Percentiles rank a stretch among this genome's conserved stretches.
phyloP scores from a whole-genome alignment of 92 coral and sea anemone species.

The Scolanthus callimorphus region DNA sequence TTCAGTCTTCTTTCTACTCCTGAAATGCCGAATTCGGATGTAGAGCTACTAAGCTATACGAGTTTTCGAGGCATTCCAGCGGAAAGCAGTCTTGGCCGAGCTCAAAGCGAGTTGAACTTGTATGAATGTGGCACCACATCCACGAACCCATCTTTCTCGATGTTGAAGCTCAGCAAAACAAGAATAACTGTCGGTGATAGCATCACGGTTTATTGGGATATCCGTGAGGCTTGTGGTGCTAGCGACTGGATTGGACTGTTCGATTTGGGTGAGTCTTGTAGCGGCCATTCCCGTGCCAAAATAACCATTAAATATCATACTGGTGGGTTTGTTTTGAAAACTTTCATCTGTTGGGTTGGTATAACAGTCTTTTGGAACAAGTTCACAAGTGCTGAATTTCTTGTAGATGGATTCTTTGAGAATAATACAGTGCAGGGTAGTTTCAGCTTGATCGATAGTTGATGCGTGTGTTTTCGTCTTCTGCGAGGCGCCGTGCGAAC shows the following conservation, averaged over 20 bases:
- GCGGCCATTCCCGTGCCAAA: too few species aligned
- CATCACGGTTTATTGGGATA: slow-evolving; percentile 94
- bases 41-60: slow-evolving; percentile 66
- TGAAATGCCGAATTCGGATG: slow-evolving; percentile 74
- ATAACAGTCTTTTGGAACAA: too few species aligned
- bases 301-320: too few species aligned
- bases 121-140: slow-evolving; percentile 10
- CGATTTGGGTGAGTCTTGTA: slow-evolving; percentile 83
- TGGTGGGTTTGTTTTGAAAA: background rate
- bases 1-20: background rate
- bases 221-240: slow-evolving; percentile 82
- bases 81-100: slow-evolving; percentile 31
- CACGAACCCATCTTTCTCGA: slow-evolving; percentile 44
- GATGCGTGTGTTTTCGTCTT: too few species aligned
- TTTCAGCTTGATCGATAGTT: too few species aligned
- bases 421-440: too few species aligned
- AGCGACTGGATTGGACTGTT: slow-evolving; percentile 98
- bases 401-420: too few species aligned
- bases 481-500: too few species aligned
- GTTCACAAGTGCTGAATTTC: too few species aligned
- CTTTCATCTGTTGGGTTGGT: background rate
- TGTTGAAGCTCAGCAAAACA: slow-evolving; percentile 85
- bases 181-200: slow-evolving; percentile 95
- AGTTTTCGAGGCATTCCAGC: slow-evolving; percentile 38
- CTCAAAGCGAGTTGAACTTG: slow-evolving; percentile 41